Percentiles rank a stretch among this genome's conserved stretches.
These are phyloP conservation scores for Clarias pachynema DNA, from an alignment of 2,797 vertebrate genomes.

Conservation along the genomic window DNA sequence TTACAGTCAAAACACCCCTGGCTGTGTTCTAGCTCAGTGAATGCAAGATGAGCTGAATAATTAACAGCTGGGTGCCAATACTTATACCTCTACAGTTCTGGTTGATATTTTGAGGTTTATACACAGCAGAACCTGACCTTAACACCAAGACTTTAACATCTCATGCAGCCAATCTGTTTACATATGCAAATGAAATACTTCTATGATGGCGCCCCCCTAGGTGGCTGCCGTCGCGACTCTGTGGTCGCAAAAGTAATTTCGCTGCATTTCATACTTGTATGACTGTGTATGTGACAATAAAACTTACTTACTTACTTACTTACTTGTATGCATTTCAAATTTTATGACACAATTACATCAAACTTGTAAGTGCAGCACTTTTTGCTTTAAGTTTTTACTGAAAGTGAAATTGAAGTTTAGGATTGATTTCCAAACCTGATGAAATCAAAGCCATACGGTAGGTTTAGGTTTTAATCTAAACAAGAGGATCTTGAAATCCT, in stretches of 20 bases:
- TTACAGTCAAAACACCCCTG: not conserved
- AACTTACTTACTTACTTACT: no score
- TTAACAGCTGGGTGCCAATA: not conserved
- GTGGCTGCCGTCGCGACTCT: no score
- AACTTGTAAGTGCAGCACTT: not conserved
- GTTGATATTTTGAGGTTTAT: not conserved
- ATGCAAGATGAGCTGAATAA: not conserved
- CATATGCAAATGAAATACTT: not conserved
- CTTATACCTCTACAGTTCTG: not conserved
- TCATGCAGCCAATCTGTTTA: not conserved
- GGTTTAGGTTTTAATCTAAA: not conserved
- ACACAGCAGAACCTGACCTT: not conserved
- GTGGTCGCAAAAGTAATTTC: no score
- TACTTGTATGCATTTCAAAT: not conserved
- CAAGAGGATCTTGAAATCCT: not conserved
- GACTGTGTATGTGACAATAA: no score
- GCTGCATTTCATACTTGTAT: no score
- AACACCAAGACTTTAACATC: not conserved
- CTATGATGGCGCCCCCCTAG: no score
- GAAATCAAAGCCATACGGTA: not conserved
- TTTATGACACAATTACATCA: not conserved
- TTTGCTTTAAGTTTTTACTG: not conserved
- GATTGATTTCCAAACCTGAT: not conserved
- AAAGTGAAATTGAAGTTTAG: not conserved
- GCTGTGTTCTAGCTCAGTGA: not conserved